Percentiles rank a stretch among this genome's conserved stretches.
Conservation (phyloP, 2,113 vertebrate genomes). For the Phalacrocorax carbo region DNA sequence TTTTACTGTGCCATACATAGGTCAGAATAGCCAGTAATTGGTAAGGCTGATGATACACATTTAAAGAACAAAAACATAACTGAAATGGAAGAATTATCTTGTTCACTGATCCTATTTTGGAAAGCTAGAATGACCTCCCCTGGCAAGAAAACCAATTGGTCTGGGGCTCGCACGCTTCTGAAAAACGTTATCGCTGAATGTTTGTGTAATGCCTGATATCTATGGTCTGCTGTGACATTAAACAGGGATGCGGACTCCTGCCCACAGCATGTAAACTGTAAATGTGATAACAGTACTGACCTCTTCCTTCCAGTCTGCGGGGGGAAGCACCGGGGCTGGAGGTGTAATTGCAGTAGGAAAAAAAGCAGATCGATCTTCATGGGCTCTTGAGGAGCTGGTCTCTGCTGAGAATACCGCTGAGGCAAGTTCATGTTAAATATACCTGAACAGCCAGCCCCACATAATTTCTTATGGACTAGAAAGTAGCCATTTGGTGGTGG, state of each 20-base stretch:
- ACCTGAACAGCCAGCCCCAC: neutral
- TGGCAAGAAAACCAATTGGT: neutral
- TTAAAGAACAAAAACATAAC: neutral
- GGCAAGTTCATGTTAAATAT: neutral
- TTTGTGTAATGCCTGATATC: neutral
- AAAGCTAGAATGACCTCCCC: neutral
- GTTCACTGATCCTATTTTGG: neutral
- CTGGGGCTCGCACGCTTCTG: neutral
- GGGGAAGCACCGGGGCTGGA: neutral
- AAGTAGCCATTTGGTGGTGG: neutral
- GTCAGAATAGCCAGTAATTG: neutral
- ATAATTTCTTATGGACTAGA: neutral
- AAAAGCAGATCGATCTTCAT: neutral
- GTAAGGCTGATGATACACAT: neutral
- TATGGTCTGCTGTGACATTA: neutral
- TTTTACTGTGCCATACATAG: neutral
- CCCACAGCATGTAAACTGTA: neutral
- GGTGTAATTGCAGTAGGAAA: neutral
- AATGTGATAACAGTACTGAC: neutral
- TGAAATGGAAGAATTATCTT: neutral
- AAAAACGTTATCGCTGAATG: neutral
- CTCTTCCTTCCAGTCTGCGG: neutral
- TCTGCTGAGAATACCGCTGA: neutral
- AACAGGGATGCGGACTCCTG: neutral
- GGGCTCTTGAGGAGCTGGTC: neutral